phyloP scores from a whole-genome alignment of 2,797 vertebrate species.

The Sciurus vulgaris region DNA sequence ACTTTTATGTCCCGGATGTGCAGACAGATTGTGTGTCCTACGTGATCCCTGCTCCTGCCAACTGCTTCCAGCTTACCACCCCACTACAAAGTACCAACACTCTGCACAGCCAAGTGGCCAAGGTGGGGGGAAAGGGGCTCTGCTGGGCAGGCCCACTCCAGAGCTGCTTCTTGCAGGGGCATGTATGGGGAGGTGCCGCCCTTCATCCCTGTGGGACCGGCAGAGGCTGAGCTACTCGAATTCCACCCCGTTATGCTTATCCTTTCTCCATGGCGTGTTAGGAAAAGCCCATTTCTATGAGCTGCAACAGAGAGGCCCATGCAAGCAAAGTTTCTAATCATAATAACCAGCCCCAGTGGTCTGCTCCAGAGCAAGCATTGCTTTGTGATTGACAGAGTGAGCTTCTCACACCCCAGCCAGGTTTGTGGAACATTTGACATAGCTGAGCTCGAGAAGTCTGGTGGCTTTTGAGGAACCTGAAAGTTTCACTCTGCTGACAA shows the following conservation, averaged over 20 bases:
- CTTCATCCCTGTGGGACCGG: not conserved
- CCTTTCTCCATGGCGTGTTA: not conserved
- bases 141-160: rapidly evolving
- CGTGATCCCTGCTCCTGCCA: not conserved
- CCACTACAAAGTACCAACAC: not conserved
- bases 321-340: not conserved
- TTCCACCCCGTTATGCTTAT: too few species aligned
- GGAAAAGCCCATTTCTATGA: not conserved
- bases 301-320: not conserved
- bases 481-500: not conserved
- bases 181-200: rapidly evolving
- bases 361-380: not conserved
- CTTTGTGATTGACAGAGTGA: not conserved
- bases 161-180: not conserved
- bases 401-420: rapidly evolving
- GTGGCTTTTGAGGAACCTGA: not conserved
- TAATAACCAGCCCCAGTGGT: not conserved
- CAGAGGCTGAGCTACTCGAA: rapidly evolving
- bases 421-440: too few species aligned
- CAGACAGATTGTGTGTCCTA: not conserved
- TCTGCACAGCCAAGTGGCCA: not conserved
- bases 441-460: too few species aligned
- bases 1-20: not conserved
- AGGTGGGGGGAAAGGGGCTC: not conserved
- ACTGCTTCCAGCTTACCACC: not conserved